Conservation (phyloP, 1,140 invertebrate species). For the Cotesia vestalis region DNA sequence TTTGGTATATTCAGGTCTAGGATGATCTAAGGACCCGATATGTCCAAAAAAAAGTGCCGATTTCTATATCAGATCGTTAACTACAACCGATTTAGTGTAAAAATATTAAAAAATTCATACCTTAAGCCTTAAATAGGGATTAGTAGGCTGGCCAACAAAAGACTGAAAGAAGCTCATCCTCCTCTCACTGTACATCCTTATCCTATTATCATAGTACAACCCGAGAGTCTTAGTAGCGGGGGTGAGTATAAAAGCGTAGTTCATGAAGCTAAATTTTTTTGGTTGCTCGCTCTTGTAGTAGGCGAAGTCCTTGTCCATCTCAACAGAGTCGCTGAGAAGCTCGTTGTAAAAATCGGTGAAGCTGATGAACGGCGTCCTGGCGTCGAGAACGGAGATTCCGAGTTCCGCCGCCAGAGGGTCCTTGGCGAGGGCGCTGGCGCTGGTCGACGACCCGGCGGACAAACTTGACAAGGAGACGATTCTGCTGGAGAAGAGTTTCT, state of each 20-base stretch:
- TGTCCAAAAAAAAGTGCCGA: no score
- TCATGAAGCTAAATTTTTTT: constrained; percentile 90
- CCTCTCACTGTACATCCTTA: constrained; percentile 93
- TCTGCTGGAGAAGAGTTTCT: constrained; percentile 30
- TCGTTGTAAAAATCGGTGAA: constrained; percentile 95
- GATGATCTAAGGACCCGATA: no score
- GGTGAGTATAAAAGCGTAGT: constrained; percentile 91
- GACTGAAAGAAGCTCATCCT: constrained; percentile 83
- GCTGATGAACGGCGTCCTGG: constrained; percentile 81
- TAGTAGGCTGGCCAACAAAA: constrained; percentile 79
- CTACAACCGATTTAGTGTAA: background rate
- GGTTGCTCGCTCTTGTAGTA: constrained; percentile 80
- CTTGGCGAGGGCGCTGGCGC: constrained; percentile 35
- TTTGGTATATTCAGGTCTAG: no score
- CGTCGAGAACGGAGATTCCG: constrained; percentile 80
- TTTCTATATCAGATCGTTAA: no score
- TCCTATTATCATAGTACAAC: constrained; percentile 92
- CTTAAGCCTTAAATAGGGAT: constrained; percentile 86
- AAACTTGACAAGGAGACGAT: no score
- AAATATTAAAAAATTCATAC: constrained; percentile 53
- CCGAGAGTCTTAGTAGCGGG: constrained; percentile 90
- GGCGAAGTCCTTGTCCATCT: constrained; percentile 93
- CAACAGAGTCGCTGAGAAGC: constrained; percentile 87
- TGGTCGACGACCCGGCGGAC: no score
- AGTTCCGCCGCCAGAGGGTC: constrained; percentile 68